Conservation (phyloP, 2,888 invertebrate species). For the Eristalis arbustorum region DNA sequence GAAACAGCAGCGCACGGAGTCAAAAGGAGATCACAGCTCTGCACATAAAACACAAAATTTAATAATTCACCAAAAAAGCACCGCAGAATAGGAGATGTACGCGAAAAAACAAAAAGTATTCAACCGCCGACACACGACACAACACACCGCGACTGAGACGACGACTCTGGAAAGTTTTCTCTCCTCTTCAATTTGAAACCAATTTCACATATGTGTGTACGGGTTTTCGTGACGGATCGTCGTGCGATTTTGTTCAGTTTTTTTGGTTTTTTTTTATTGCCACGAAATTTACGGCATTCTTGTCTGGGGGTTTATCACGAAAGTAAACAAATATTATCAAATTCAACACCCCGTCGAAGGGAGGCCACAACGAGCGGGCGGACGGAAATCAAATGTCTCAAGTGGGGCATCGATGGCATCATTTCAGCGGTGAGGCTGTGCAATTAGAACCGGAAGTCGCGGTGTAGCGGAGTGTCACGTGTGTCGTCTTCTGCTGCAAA, state of each 20-base stretch:
- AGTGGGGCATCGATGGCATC: too few species aligned
- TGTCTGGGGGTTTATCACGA: slow-evolving; percentile 6
- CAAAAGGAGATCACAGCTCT: background rate
- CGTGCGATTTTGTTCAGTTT: background rate
- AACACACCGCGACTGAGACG: background rate
- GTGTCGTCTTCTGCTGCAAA: background rate
- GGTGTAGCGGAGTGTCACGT: background rate
- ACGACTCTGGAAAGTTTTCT: background rate
- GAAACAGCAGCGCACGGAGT: background rate
- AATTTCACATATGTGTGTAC: too few species aligned
- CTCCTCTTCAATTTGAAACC: background rate
- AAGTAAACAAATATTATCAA: background rate
- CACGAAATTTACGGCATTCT: slow-evolving; percentile 20
- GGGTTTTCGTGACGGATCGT: slow-evolving; percentile 15
- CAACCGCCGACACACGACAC: background rate
- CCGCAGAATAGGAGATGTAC: background rate
- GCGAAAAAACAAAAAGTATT: background rate
- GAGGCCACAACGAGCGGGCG: background rate
- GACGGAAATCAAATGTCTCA: too few species aligned
- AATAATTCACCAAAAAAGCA: background rate
- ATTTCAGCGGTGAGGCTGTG: too few species aligned
- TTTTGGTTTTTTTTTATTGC: too few species aligned
- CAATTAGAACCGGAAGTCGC: slow-evolving; percentile 31
- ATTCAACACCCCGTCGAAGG: background rate
- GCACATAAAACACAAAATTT: background rate